A percentile compares a stretch with the other conserved stretches of the same genome.
Conservation (phyloP, 2,113 vertebrate species). For the Orthonyx spaldingii region DNA sequence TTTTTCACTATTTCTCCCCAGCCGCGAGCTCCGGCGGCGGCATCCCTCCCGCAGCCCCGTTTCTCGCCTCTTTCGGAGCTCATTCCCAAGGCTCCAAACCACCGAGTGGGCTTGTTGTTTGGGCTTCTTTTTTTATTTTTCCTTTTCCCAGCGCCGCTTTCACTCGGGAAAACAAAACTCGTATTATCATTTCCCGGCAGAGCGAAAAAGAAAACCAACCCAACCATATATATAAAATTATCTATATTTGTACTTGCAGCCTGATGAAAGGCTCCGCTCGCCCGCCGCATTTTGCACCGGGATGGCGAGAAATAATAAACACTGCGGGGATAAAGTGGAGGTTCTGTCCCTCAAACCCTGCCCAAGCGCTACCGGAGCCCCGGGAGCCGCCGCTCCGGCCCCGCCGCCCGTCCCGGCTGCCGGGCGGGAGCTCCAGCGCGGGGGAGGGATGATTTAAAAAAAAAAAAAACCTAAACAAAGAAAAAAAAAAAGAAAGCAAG, state of each 20-base stretch:
- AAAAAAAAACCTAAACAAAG: background rate
- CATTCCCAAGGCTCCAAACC: background rate
- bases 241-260: background rate
- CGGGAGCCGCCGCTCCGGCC: background rate
- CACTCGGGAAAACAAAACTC: background rate
- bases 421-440: background rate
- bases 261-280: background rate
- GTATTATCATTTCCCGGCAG: background rate
- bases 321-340: background rate
- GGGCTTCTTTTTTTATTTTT: too few species aligned
- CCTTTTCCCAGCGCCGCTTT: background rate
- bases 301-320: background rate
- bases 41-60: background rate
- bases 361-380: background rate
- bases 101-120: background rate
- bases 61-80: background rate
- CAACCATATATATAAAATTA: background rate
- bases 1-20: background rate
- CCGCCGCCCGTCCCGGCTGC: background rate
- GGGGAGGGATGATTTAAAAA: background rate
- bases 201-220: background rate
- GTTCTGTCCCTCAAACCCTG: background rate
- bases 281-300: background rate
- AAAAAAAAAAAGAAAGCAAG: accelerated
- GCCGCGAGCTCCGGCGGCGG: background rate